A percentile compares a stretch with the other conserved stretches of the same genome.
Evolutionary conservation across 1,140 invertebrate genomes (phyloP).

Genomic region (Psix sp.): DNA sequence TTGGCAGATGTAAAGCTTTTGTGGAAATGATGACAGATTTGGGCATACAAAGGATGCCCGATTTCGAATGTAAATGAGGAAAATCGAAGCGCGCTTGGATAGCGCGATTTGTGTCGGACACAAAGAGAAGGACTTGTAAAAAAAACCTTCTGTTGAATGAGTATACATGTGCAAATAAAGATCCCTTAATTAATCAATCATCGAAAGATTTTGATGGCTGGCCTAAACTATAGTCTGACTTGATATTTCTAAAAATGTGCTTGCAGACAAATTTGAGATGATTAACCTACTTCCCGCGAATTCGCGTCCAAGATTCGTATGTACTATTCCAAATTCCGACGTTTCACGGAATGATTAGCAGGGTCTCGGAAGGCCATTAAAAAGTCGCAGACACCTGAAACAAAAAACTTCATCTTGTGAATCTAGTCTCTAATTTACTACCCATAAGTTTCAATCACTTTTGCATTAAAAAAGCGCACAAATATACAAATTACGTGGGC

Average conservation of each 20-base stretch:
- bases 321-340: slow-evolving; percentile 5
- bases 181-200: slow-evolving; percentile 20
- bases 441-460: slow-evolving; percentile 51
- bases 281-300: slow-evolving; percentile 28
- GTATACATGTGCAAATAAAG: slow-evolving; percentile 10
- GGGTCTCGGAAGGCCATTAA: slow-evolving; percentile 38
- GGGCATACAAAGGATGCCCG: slow-evolving; percentile 11
- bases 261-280: neutral
- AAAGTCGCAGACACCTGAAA: slow-evolving; percentile 26
- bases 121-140: slow-evolving; percentile 1
- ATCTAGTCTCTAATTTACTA: slow-evolving; percentile 48
- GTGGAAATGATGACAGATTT: slow-evolving; percentile 6
- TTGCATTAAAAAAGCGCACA: slow-evolving; percentile 36
- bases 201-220: neutral
- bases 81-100: neutral
- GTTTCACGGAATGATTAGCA: slow-evolving; percentile 48
- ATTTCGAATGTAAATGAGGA: slow-evolving; percentile 30
- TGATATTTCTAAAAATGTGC: neutral
- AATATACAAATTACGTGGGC: slow-evolving; percentile 46
- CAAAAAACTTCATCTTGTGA: slow-evolving; percentile 38
- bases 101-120: neutral
- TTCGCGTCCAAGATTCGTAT: neutral
- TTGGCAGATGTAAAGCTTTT: slow-evolving; percentile 31
- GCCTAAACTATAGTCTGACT: neutral
- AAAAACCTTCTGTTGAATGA: neutral